Evolutionary conservation across 2,113 vertebrate genomes (phyloP), one percentile per base, ranked within the genome.

Genomic region (Xiphophorus maculatus): DNA sequence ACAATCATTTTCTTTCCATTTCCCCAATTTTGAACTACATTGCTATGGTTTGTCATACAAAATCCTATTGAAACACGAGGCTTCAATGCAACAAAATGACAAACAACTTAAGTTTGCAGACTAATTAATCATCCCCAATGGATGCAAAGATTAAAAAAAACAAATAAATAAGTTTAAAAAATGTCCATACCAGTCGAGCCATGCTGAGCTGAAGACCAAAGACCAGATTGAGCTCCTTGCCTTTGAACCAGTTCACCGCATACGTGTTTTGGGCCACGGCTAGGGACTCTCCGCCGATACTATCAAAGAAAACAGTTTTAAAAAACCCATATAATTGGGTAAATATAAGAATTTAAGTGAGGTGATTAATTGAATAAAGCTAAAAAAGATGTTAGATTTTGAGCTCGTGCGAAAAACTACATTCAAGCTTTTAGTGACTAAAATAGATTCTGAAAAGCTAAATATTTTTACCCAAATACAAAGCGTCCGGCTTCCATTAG

Each of bases 181-280:
- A 33, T 2, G 12, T 65, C 91, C 96, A 95, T 90, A 99, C 98
- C 92, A 99, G 90, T 90, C 98, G 95, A 62, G 98, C 97, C 98
- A 99, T 99, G 92, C 98, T 99, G 48, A 99, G 96, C 12, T 99
- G 98, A 32, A 99, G 89, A 15, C 98, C 98, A 88, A 99, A 99
- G 70, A 99, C 98, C 61, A 99, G 94, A 76, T 99, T 99, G 4
- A 99, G 82, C 88, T 99, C 97, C 87, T 98, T 99, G 73, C 97
- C 98, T 95, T 99, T 99, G 86, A 99, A 99, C 98, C 98, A 99
- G 77, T 95, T 99, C 69, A 99, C 98, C 0, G 98, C 97, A 0
- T 99, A 99, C 0, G 98, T 97, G 88, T 99, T 99, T 80, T 99
- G 98, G 1, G 98, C 98, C 90, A 99, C 98, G 0, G 98, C 97